These are phyloP conservation scores for human DNA, from an alignment of 2,113 vertebrate species.

Conservation along the genomic window DNA sequence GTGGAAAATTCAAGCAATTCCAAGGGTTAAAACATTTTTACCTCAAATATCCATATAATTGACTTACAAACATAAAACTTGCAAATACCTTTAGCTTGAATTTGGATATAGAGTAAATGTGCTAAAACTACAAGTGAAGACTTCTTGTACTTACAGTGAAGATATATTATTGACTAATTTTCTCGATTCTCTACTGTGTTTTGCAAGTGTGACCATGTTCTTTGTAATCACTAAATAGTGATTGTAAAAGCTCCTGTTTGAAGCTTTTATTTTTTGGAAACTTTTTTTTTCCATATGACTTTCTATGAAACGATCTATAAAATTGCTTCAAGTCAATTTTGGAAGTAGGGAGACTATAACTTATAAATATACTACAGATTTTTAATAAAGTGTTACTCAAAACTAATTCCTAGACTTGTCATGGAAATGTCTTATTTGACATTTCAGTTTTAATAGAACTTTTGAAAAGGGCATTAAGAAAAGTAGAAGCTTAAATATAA, in stretches of 20 bases:
- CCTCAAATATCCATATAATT: not conserved
- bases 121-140: too few relatives aligned
- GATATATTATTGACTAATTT: not conserved
- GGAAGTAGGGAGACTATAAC: not conserved
- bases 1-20: conserved; percentile 6
- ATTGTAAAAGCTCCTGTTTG: conserved; percentile 18
- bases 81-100: too few relatives aligned
- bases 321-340: conserved; percentile 36
- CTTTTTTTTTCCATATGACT: not conserved
- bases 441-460: conserved; percentile 46
- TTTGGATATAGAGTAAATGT: too few relatives aligned
- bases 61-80: not conserved
- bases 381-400: conserved; percentile 42
- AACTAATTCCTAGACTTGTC: conserved; percentile 19
- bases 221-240: conserved; percentile 9
- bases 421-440: not conserved
- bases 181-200: not conserved
- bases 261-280: conserved; percentile 50
- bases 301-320: not conserved
- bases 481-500: not conserved
- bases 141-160: not conserved
- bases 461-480: conserved; percentile 32
- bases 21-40: conserved; percentile 33
- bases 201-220: not conserved
- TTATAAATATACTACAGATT: not conserved